Conservation (phyloP, 53 echinoderm and acorn worm genomes). For the Luidia sarsii region DNA sequence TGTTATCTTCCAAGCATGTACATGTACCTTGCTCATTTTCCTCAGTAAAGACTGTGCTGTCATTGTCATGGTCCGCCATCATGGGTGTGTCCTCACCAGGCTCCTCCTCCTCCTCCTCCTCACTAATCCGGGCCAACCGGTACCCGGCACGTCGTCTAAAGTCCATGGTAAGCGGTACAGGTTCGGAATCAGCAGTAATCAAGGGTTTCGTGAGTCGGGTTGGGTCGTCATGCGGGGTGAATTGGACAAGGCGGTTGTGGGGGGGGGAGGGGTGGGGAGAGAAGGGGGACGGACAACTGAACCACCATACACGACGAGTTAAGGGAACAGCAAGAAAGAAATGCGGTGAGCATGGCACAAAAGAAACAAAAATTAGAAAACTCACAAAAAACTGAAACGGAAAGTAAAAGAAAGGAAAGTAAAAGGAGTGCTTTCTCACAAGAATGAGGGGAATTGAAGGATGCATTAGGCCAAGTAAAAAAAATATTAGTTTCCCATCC, state of each 20-base stretch:
- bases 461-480: no score
- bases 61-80: conserved; percentile 9
- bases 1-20: no score
- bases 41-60: neutral
- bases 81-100: conserved; percentile 22
- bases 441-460: no score
- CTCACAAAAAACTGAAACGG: no score
- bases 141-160: conserved; percentile 16
- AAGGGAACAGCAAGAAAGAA: neutral
- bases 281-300: neutral
- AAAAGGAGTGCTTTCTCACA: no score
- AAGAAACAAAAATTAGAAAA: no score
- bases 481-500: no score
- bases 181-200: conserved; percentile 9
- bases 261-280: neutral
- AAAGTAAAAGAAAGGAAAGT: no score
- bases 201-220: neutral
- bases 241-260: neutral
- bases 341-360: no score
- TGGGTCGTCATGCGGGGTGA: neutral
- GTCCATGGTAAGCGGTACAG: conserved; percentile 38
- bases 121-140: conserved; percentile 27
- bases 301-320: neutral
- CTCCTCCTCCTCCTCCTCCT: conserved; percentile 36
- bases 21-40: conserved; percentile 1